Evolutionary conservation across 2,797 vertebrate species (phyloP).

Genomic region (Enteromius argenteus): DNA sequence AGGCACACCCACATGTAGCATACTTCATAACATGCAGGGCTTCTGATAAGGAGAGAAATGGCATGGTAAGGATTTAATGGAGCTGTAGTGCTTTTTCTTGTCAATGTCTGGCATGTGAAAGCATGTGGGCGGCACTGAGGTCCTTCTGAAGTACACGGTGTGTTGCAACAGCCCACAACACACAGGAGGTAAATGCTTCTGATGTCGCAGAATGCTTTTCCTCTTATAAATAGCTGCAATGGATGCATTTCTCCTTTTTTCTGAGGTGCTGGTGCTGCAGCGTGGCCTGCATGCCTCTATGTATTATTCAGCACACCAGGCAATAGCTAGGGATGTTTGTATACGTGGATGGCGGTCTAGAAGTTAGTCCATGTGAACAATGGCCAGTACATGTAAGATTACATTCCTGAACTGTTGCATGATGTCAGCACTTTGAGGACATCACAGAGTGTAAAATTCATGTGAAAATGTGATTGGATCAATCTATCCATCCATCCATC

Average conservation of each 20-base stretch:
- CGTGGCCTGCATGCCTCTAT: constrained; percentile 22
- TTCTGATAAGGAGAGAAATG: constrained; percentile 19
- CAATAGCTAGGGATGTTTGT: constrained; percentile 30
- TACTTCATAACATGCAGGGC: constrained; percentile 4
- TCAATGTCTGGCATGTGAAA: constrained; percentile 47
- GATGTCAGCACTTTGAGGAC: constrained; percentile 24
- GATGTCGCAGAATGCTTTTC: constrained; percentile 39
- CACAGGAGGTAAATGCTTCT: constrained; percentile 41
- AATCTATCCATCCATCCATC: not conserved
- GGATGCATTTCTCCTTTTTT: constrained; percentile 36
- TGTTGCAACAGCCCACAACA: constrained; percentile 35
- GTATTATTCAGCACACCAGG: constrained; percentile 33
- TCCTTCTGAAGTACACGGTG: constrained; percentile 46
- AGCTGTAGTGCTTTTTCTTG: constrained; percentile 46
- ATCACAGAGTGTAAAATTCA: constrained; percentile 12
- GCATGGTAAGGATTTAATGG: constrained; percentile 39
- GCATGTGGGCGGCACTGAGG: constrained; percentile 43
- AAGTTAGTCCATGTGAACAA: not conserved
- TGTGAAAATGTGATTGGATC: not conserved
- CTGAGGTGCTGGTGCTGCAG: constrained; percentile 24
- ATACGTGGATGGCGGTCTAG: not conserved
- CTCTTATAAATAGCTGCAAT: constrained; percentile 46
- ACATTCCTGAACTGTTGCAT: not conserved
- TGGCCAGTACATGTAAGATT: not conserved
- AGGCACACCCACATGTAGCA: not conserved